These are phyloP conservation scores for Alligator mississippiensis DNA, from an alignment of 2,113 vertebrate genomes.

Conservation along the genomic window DNA sequence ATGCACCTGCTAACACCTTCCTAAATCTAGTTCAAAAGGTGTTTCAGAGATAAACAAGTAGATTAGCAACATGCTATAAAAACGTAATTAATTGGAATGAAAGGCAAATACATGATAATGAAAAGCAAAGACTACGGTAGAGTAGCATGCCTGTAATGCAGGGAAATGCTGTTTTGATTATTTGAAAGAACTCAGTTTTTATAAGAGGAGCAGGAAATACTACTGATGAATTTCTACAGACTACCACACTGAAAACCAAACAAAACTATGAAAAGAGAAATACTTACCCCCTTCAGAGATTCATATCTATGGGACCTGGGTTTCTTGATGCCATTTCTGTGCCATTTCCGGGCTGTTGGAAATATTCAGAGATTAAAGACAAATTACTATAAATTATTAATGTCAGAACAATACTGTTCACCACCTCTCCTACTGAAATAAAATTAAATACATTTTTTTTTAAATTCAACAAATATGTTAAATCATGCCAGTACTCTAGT, in stretches of 20 bases:
- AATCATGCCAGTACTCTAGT: accelerated
- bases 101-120: not conserved
- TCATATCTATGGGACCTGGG: slow-evolving; percentile 90
- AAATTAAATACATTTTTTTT: not conserved
- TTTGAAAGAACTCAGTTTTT: not conserved
- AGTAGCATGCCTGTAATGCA: too few species aligned
- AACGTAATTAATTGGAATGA: too few species aligned
- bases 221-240: accelerated
- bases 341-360: slow-evolving; percentile 91
- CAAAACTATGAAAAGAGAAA: accelerated
- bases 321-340: slow-evolving; percentile 98
- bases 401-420: accelerated
- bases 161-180: not conserved
- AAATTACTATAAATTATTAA: not conserved
- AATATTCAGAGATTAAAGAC: not conserved
- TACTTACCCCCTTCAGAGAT: slow-evolving; percentile 94
- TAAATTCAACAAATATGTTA: accelerated
- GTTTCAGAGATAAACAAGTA: not conserved
- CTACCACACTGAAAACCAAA: not conserved
- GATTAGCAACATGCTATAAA: too few species aligned
- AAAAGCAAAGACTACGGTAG: too few species aligned
- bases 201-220: not conserved
- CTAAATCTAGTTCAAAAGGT: not conserved
- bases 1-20: not conserved
- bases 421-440: not conserved